Evolutionary conservation across 2,113 vertebrate species (phyloP).

Genomic region (Cyanoliseus patagonus): DNA sequence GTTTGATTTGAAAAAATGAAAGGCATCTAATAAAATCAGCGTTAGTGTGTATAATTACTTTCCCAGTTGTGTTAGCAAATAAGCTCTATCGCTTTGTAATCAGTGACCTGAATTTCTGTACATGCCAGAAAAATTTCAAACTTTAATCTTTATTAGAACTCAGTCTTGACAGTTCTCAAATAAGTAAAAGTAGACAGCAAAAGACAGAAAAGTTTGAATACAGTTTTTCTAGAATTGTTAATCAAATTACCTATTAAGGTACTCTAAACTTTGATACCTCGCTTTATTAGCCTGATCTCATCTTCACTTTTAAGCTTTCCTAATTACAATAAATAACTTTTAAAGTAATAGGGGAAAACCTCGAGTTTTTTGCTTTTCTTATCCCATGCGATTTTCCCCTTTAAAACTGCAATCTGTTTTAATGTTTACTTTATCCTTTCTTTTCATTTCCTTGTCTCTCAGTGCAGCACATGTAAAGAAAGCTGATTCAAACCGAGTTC

Average conservation of each 20-base stretch:
- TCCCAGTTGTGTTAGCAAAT: not conserved
- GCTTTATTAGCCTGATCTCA: not conserved
- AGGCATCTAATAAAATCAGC: not conserved
- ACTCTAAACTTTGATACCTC: not conserved
- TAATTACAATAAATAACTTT: not conserved
- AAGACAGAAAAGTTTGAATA: not conserved
- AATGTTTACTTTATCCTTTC: conserved; percentile 16
- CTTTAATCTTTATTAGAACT: not conserved
- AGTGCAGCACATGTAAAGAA: conserved; percentile 71
- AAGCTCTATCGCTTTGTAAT: not conserved
- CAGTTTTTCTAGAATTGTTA: not conserved
- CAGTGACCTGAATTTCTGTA: not conserved
- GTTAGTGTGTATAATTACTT: not conserved
- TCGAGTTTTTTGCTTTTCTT: not conserved
- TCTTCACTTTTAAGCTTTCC: not conserved
- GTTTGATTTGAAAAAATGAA: conserved; percentile 11
- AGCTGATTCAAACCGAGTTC: conserved; percentile 66
- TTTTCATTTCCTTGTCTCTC: conserved; percentile 10
- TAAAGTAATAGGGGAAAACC: not conserved
- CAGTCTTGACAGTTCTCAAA: not conserved
- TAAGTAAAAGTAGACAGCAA: not conserved
- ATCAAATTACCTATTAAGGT: not conserved
- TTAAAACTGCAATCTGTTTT: not conserved
- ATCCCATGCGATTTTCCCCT: not conserved
- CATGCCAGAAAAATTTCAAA: not conserved